Evolutionary conservation across 2,797 vertebrate genomes (phyloP), one percentile per base, ranked within the genome.

Genomic region (Tragelaphus eurycerus): DNA sequence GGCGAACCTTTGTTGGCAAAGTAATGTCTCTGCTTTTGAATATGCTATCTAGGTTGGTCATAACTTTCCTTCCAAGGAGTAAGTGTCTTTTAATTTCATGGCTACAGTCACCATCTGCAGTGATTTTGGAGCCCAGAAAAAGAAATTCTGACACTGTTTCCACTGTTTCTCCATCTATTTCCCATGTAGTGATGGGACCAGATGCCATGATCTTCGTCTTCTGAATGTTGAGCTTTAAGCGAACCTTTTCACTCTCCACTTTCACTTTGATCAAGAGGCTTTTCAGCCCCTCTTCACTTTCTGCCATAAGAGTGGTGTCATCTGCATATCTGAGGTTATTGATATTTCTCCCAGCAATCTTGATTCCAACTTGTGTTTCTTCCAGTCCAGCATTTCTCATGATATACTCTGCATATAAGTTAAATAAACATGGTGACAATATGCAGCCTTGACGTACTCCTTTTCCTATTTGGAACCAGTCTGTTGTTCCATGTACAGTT

Each of bases 341-440:
- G 31, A n/a, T 64, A n/a, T 67, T 67, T 67, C 31, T 67, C 31
- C 62, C 1, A 0, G 62, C 62, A 67, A 19, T 67, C 62, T 67
- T 67, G 8, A 34, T 19, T 67, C n/a, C 0, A 67, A 8, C 8
- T n/a, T 67, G 62, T 67, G 31, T 4, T 19, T 67, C n/a, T 10
- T 67, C 31, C 9, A 67, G n/a, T 16, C 31, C 0, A 0, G n/a
- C 31, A 34, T 10, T 67, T 34, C n/a, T n/a, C n/a, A n/a, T n/a
- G n/a, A n/a, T n/a, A n/a, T n/a, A n/a, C n/a, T n/a, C n/a, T n/a
- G n/a, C n/a, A n/a, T n/a, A n/a, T n/a, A n/a, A n/a, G n/a, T n/a
- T n/a, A n/a, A n/a, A n/a, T n/a, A n/a, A n/a, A n/a, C n/a, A n/a
- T n/a, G n/a, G n/a, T n/a, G n/a, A n/a, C n/a, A n/a, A n/a, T n/a